phyloP scores from a whole-genome alignment of 2,797 vertebrate genomes.

The Poeciliopsis paucimaculata region DNA sequence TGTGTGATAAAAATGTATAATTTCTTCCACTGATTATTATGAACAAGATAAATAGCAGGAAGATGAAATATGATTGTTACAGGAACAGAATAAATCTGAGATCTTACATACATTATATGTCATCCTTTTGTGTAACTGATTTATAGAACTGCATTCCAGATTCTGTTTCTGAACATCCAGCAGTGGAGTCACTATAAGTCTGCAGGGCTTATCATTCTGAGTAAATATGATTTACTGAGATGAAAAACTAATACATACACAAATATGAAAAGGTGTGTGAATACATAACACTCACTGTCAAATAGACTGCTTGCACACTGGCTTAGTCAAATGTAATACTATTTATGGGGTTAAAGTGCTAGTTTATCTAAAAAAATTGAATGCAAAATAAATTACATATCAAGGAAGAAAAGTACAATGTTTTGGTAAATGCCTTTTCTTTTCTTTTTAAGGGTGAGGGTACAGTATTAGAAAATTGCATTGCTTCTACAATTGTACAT shows the following conservation, averaged over 20 bases:
- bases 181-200: slow-evolving; percentile 43
- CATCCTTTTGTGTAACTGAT: slow-evolving; percentile 46
- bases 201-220: slow-evolving; percentile 52
- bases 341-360: slow-evolving; percentile 1
- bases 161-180: slow-evolving; percentile 32
- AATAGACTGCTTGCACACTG: slow-evolving; percentile 46
- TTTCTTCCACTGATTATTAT: slow-evolving; percentile 30
- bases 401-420: slow-evolving; percentile 1
- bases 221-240: slow-evolving; percentile 71
- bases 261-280: slow-evolving; percentile 58
- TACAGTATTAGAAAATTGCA: background rate
- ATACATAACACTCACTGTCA: slow-evolving; percentile 67
- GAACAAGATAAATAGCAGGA: slow-evolving; percentile 9
- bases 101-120: slow-evolving; percentile 21
- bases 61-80: slow-evolving; percentile 33
- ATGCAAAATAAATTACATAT: slow-evolving; percentile 5
- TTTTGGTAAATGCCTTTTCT: slow-evolving; percentile 1
- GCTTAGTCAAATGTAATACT: slow-evolving; percentile 51
- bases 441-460: background rate
- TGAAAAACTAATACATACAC: slow-evolving; percentile 60
- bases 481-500: background rate
- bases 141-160: slow-evolving; percentile 47
- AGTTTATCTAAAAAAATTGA: slow-evolving; percentile 22
- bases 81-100: slow-evolving; percentile 26
- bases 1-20: background rate